These are phyloP conservation scores for Hippocampus guttulatus DNA, from an alignment of 2,113 vertebrate species.

Conservation along the genomic window DNA sequence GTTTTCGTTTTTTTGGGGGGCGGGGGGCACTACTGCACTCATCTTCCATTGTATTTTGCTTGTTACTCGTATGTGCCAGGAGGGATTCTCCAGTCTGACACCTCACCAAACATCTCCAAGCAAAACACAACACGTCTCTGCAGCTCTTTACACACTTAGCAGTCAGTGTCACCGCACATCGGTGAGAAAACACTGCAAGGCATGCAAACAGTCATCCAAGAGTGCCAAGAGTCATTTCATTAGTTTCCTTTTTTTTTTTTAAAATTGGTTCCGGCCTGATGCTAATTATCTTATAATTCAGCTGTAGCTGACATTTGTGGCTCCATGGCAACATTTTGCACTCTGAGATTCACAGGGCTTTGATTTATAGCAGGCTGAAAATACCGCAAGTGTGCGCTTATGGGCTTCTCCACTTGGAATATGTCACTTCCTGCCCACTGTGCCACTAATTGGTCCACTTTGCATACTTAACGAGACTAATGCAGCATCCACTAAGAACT, in stretches of 20 bases:
- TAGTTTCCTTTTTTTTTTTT: neutral
- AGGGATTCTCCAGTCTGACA: constrained; percentile 25
- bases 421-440: constrained; percentile 60
- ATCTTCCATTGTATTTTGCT: neutral
- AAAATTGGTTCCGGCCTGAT: constrained; percentile 5
- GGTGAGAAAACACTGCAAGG: constrained; percentile 29
- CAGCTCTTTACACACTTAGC: constrained; percentile 34
- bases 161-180: constrained; percentile 32
- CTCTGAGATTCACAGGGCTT: constrained; percentile 2
- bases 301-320: constrained; percentile 20
- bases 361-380: constrained; percentile 51
- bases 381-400: constrained; percentile 37
- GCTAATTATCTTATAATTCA: constrained; percentile 47
- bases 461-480: constrained; percentile 69
- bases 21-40: neutral
- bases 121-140: constrained; percentile 17
- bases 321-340: constrained; percentile 15
- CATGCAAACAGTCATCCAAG: constrained; percentile 19
- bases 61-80: constrained; percentile 7
- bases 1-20: neutral
- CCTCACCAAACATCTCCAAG: constrained; percentile 26
- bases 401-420: constrained; percentile 64
- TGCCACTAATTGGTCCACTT: constrained; percentile 66
- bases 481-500: constrained; percentile 45
- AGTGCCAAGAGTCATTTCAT: neutral